Percentiles rank a stretch among this genome's conserved stretches.
Conservation (phyloP, 1,140 invertebrate genomes). For the Tetraneura akinire region DNA sequence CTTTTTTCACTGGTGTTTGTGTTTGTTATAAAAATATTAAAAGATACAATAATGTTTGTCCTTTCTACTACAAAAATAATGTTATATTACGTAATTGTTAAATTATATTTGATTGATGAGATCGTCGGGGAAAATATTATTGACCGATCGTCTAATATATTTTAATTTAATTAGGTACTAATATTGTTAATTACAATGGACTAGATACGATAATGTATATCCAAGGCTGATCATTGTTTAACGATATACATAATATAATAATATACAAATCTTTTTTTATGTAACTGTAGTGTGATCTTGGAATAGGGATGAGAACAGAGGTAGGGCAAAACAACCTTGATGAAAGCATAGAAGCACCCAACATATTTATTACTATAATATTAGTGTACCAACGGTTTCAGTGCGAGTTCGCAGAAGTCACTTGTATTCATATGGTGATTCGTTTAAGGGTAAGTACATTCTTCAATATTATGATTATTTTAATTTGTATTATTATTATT, state of each 20-base stretch:
- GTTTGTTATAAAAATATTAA: too few relatives aligned
- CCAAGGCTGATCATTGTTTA: slow-evolving; percentile 38
- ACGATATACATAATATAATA: not conserved
- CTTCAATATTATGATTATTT: too few relatives aligned
- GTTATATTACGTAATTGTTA: too few relatives aligned
- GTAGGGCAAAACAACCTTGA: slow-evolving; percentile 48
- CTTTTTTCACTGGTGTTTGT: too few relatives aligned
- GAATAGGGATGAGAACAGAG: slow-evolving; percentile 46
- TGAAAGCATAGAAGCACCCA: slow-evolving; percentile 49
- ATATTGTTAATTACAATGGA: not conserved
- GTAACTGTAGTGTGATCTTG: slow-evolving; percentile 19
- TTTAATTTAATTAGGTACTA: not conserved
- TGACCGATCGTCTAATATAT: too few relatives aligned
- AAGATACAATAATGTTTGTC: too few relatives aligned
- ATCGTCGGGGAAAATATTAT: too few relatives aligned
- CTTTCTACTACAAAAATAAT: too few relatives aligned
- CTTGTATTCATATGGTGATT: not conserved
- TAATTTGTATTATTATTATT: not conserved
- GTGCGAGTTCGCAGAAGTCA: slow-evolving; percentile 24
- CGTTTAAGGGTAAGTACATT: slow-evolving; percentile 35
- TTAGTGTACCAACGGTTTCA: slow-evolving; percentile 16
- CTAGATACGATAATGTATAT: slow-evolving; percentile 26
- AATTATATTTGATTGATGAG: too few relatives aligned
- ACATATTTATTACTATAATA: slow-evolving; percentile 35
- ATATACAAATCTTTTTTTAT: slow-evolving; percentile 2